Evolutionary conservation across 1,140 invertebrate species (phyloP), one percentile per base, ranked within the genome.

Genomic region (Micrasema longulum): DNA sequence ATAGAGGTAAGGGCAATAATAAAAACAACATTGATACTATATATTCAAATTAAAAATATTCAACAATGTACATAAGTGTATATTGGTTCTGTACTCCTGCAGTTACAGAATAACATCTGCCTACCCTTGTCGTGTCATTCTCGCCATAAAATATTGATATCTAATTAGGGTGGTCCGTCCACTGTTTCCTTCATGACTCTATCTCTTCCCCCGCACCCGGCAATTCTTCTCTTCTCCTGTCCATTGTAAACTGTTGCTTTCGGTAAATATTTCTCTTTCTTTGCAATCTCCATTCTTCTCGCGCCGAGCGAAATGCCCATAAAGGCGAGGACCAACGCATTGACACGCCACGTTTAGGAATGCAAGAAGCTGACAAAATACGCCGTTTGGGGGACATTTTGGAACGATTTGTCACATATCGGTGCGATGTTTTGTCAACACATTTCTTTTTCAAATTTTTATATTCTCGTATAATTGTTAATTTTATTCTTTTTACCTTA

Each of bases 81-180:
- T 38, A 16, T 16, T 41, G 48, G 36, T 57, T 41, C 18, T 36
- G 60, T 43, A 53, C 36, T 31, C 48, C 64, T 72, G 41, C 14
- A 5, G 12, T 63, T 16, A 36, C 11, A 26, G 22, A 26, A 3
- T 53, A 20, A 50, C 72, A 74, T 74, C 72, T 71, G 72, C 64
- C 62, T 52, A 67, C 67, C 50, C 53, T 60, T 74, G 72, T 31
- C 60, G n/a, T 55, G 48, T 68, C 48, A 68, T 35, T 68, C 31
- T 68, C n/a, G 64, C 47, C 26, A 55, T 74, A 71, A 74, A 74
- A 74, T 74, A 74, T 74, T 74, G 72, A 66, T 65, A 60, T 69
- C 68, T 74, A 74, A 74, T 74, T 74, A 74, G 36, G 67, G 71
- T 69, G 66, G 71, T 57, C 60, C 50, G 36, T 5, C 18, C 52